Percentiles rank a stretch among this genome's conserved stretches.
Conservation (phyloP, 2,888 invertebrate genomes). For the Pheosia gnoma region DNA sequence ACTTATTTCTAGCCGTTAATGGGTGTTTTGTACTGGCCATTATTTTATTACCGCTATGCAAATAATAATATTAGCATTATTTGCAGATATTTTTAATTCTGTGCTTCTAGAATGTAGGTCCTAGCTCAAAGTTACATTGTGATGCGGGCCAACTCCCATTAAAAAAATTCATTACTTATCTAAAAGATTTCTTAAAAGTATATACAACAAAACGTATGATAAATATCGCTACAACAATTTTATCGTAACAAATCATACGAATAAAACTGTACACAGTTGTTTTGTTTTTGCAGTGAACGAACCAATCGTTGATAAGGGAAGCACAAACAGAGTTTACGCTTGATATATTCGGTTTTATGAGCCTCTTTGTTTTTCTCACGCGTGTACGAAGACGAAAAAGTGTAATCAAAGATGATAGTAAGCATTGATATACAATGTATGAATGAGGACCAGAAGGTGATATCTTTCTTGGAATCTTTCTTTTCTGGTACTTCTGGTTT, state of each 20-base stretch:
- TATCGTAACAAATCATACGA: slow-evolving; percentile 43
- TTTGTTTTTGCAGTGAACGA: slow-evolving; percentile 23
- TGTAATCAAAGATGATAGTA: slow-evolving; percentile 38
- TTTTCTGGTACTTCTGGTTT: no score
- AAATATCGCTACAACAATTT: slow-evolving; percentile 28
- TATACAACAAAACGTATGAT: neutral
- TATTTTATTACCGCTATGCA: no score
- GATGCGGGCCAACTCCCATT: no score
- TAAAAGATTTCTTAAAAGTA: no score
- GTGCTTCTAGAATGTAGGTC: no score
- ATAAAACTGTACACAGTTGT: slow-evolving; percentile 25
- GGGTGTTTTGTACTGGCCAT: no score
- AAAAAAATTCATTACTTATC: no score
- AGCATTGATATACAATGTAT: slow-evolving; percentile 30
- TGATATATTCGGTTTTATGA: slow-evolving; percentile 55
- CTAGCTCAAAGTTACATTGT: no score
- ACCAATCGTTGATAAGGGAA: slow-evolving; percentile 44
- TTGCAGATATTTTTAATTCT: no score
- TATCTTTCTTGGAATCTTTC: no score
- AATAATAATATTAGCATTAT: no score
- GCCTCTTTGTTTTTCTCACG: slow-evolving; percentile 55
- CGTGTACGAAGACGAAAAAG: slow-evolving; percentile 39
- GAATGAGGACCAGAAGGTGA: neutral
- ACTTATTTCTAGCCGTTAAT: no score
- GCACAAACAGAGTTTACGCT: slow-evolving; percentile 53